A percentile compares a stretch with the other conserved stretches of the same genome.
phyloP scores from a whole-genome alignment of 1,140 invertebrate genomes.

The Galendromus occidentalis region DNA sequence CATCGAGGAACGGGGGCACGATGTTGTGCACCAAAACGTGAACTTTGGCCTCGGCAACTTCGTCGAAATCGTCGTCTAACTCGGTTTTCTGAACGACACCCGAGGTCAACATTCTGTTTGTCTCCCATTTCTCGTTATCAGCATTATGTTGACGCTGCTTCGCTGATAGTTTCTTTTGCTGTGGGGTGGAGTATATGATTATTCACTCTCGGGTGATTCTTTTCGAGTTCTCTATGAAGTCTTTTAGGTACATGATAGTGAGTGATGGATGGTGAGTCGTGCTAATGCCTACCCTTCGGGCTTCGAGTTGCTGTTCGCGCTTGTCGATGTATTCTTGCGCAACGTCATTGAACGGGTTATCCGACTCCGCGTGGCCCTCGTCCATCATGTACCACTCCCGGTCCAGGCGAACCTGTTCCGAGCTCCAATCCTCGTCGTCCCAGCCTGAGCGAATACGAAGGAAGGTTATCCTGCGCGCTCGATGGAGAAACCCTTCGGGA shows the following conservation, averaged over 20 bases:
- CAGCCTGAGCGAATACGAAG: constrained; percentile 30
- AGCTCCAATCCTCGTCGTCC: constrained; percentile 65
- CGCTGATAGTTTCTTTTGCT: constrained; percentile 24
- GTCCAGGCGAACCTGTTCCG: constrained; percentile 77
- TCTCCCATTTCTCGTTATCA: constrained; percentile 96
- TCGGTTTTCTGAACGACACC: constrained; percentile 77
- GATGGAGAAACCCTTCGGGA: constrained; percentile 9
- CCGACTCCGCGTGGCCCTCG: constrained; percentile 76
- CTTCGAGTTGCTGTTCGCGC: constrained; percentile 75
- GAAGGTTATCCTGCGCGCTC: neutral
- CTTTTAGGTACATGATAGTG: too few species aligned
- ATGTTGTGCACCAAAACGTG: constrained; percentile 95
- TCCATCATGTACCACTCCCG: constrained; percentile 92
- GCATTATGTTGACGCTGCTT: constrained; percentile 22
- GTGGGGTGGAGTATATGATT: too few species aligned
- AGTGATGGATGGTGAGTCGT: too few species aligned
- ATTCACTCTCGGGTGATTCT: too few species aligned
- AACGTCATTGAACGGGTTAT: constrained; percentile 72
- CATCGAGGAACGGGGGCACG: constrained; percentile 94
- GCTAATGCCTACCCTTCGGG: constrained; percentile 24
- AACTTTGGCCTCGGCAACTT: constrained; percentile 70
- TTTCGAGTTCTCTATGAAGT: too few species aligned
- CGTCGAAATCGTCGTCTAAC: constrained; percentile 80
- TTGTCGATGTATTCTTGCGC: constrained; percentile 73
- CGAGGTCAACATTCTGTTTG: constrained; percentile 89